These are phyloP conservation scores for Apamea epomidion DNA, from an alignment of 2,888 invertebrate species.

Conservation along the genomic window DNA sequence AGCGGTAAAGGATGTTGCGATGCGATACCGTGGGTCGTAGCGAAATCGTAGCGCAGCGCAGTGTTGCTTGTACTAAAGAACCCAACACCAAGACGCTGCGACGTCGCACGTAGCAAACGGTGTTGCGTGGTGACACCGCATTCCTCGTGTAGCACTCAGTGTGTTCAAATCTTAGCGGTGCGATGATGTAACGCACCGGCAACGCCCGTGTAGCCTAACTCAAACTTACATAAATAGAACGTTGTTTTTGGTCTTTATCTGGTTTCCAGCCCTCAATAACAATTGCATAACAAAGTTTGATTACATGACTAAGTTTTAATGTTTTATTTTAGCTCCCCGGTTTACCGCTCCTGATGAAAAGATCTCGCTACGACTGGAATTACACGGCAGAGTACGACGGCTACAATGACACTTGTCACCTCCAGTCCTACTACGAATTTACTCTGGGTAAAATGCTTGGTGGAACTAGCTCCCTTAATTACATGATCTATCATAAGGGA, in stretches of 20 bases:
- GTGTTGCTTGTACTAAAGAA: too few relatives aligned
- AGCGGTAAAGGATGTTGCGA: too few relatives aligned
- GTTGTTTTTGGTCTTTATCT: not conserved
- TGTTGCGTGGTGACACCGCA: too few relatives aligned
- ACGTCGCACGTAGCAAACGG: too few relatives aligned
- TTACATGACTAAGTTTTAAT: not conserved
- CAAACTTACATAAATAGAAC: not conserved
- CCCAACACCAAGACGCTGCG: too few relatives aligned
- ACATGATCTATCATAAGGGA: constrained; percentile 73
- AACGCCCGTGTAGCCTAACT: too few relatives aligned
- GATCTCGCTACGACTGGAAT: constrained; percentile 72
- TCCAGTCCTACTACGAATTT: constrained; percentile 59
- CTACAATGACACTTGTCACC: constrained; percentile 60
- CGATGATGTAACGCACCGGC: too few relatives aligned
- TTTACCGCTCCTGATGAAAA: constrained; percentile 63
- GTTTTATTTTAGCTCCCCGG: constrained; percentile 69
- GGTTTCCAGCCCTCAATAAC: not conserved
- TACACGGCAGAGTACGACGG: constrained; percentile 70
- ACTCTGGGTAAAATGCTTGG: constrained; percentile 76
- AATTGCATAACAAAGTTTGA: too few relatives aligned
- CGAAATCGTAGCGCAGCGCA: too few relatives aligned
- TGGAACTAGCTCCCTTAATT: constrained; percentile 74
- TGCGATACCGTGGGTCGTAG: too few relatives aligned
- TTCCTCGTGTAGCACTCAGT: too few relatives aligned
- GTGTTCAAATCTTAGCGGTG: too few relatives aligned